A percentile compares a stretch with the other conserved stretches of the same genome.
phyloP scores from a whole-genome alignment of 2,888 invertebrate genomes.

The Oligia strigilis region DNA sequence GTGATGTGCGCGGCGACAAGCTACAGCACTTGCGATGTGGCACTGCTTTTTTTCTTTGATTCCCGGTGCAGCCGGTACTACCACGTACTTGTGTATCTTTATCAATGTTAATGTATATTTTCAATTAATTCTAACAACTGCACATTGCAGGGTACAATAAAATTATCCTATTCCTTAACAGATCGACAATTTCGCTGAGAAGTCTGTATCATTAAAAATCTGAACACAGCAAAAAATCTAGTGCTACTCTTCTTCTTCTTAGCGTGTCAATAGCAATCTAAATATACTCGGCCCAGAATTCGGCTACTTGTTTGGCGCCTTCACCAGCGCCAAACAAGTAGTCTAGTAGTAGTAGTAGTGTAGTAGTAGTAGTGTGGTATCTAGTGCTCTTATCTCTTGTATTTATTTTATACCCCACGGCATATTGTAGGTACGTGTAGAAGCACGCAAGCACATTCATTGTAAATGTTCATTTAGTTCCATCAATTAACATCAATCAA shows the following conservation, averaged over 20 bases:
- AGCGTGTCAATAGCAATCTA: too few relatives aligned
- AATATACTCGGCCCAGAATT: too few relatives aligned
- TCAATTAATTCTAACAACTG: not conserved
- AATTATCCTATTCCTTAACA: not conserved
- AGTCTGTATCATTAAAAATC: not conserved
- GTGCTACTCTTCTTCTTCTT: not conserved
- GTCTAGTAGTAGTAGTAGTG: too few relatives aligned
- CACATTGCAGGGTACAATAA: too few relatives aligned
- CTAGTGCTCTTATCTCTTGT: not conserved
- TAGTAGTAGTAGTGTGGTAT: not conserved
- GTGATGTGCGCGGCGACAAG: not conserved
- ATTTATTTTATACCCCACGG: too few relatives aligned
- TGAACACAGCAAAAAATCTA: not conserved
- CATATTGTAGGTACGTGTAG: not conserved
- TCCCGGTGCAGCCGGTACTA: not conserved
- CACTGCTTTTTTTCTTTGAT: not conserved
- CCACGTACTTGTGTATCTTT: too few relatives aligned
- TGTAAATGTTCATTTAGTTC: not conserved
- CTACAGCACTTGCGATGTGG: not conserved
- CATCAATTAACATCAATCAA: slow-evolving; percentile 10
- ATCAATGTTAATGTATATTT: not conserved
- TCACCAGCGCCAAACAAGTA: too few relatives aligned
- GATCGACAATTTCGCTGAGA: not conserved
- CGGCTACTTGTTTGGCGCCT: too few relatives aligned
- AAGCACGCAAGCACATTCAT: not conserved